Evolutionary conservation across 2,888 invertebrate species (phyloP), one percentile per base, ranked within the genome.

Genomic region (Cephus spinipes): DNA sequence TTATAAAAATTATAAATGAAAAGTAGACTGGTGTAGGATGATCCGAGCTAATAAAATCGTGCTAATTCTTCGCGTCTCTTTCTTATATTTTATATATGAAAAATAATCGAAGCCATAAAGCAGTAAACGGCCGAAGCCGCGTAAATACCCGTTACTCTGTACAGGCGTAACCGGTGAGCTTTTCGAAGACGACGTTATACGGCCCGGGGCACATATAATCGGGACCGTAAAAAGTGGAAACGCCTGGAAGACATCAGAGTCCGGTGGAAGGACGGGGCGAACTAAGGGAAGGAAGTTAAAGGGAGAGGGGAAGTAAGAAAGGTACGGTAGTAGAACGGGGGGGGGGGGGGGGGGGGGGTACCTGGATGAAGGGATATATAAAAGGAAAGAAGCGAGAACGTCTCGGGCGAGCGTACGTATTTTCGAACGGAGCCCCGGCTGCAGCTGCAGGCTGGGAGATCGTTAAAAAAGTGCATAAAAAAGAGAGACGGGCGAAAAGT

Each of bases 381-480:
- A 73, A 74, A 79, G 75, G 34, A 69, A 35, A 15, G 6, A 12
- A 32, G 30, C 12, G 33, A 71, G 40, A 9, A 55, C 40, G 77
- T n/a, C 30, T 15, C 33, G 32, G 31, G 71, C 12, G 32, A 79
- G 78, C 73, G 71, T 71, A 32, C 71, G 71, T 71, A 71, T 30
- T 71, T 71, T 71, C 71, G 76, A 78, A 74, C 79, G 83, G 79
- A 83, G 85, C 80, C 82, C 74, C 74, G 34, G 74, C 36, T 74
- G 85, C 81, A 82, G 75, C 71, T 79, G 82, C 85, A 83, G 85
- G 84, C 79, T 81, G 78, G 85, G 80, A 77, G 84, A 84, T 86
- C 87, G 88, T 87, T 87, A 87, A 88, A 86, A 55, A 87, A 87
- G 84, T 83, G 87, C 86, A 85, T 87, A 88, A 88, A 87, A 88